phyloP scores from a whole-genome alignment of 2,797 vertebrate species.

The Harpagifer antarcticus region DNA sequence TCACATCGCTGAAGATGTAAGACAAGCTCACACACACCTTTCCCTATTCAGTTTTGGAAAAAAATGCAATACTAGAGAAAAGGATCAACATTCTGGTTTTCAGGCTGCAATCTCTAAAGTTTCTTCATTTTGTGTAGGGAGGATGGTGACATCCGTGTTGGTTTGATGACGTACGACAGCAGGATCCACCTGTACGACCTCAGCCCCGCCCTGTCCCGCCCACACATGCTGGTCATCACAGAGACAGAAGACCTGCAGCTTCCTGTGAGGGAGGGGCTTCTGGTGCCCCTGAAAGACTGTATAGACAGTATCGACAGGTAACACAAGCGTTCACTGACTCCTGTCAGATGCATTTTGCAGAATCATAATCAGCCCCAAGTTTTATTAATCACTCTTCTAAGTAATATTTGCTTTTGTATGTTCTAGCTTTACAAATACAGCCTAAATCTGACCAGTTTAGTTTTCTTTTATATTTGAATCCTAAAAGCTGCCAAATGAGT shows the following conservation, averaged over 20 bases:
- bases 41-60: not conserved
- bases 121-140: constrained; percentile 49
- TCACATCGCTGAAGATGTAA: constrained; percentile 77
- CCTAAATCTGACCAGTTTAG: not conserved
- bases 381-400: not conserved
- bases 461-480: not conserved
- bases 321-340: not conserved
- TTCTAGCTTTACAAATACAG: not conserved
- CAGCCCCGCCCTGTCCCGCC: constrained; percentile 81
- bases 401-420: accelerated
- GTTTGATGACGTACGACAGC: constrained; percentile 86
- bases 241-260: constrained; percentile 84
- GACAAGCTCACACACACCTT: not conserved
- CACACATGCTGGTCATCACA: constrained; percentile 87
- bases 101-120: not conserved
- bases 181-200: constrained; percentile 86
- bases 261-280: constrained; percentile 84
- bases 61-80: not conserved
- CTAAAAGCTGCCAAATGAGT: no score
- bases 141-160: constrained; percentile 72
- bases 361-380: accelerated
- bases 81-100: not conserved
- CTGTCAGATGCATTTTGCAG: accelerated
- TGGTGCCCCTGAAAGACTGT: constrained; percentile 83
- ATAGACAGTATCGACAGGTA: constrained; percentile 79